Evolutionary conservation across 2,113 vertebrate species (phyloP).

Genomic region (Mola mola): DNA sequence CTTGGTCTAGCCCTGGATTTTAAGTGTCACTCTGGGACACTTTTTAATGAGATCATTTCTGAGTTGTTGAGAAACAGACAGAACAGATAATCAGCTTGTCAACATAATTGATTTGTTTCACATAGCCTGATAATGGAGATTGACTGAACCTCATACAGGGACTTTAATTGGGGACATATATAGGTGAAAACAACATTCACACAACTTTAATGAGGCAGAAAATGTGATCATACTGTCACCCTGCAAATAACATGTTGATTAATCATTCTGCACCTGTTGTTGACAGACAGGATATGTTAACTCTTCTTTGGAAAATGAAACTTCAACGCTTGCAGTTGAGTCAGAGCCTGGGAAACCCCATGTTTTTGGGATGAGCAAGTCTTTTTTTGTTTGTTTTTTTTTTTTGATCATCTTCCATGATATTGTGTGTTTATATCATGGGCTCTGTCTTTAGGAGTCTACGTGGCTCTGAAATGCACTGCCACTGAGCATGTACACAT

Average conservation of each 20-base stretch:
- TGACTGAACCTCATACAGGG: slow-evolving; percentile 13
- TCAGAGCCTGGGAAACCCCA: slow-evolving; percentile 14
- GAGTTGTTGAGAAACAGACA: neutral
- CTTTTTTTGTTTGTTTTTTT: neutral
- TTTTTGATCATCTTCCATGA: no score
- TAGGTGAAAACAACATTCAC: slow-evolving; percentile 10
- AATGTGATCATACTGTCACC: slow-evolving; percentile 14
- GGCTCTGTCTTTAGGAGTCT: no score
- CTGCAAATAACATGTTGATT: slow-evolving; percentile 12
- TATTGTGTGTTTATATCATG: no score
- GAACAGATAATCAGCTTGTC: slow-evolving; percentile 33
- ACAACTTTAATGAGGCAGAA: neutral
- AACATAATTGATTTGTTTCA: slow-evolving; percentile 14
- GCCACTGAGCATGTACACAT: no score
- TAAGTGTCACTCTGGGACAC: slow-evolving; percentile 3
- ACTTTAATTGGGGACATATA: slow-evolving; percentile 4
- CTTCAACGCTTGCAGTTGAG: neutral
- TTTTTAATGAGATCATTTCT: neutral
- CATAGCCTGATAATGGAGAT: neutral
- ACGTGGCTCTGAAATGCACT: neutral
- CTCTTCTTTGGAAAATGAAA: slow-evolving; percentile 24
- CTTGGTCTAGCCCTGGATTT: neutral
- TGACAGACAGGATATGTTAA: slow-evolving; percentile 27
- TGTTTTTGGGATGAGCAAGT: slow-evolving; percentile 2
- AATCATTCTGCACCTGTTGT: slow-evolving; percentile 38